These are phyloP conservation scores for Petrocephalus microphthalmus DNA, from an alignment of 2,113 vertebrate species.

Conservation along the genomic window DNA sequence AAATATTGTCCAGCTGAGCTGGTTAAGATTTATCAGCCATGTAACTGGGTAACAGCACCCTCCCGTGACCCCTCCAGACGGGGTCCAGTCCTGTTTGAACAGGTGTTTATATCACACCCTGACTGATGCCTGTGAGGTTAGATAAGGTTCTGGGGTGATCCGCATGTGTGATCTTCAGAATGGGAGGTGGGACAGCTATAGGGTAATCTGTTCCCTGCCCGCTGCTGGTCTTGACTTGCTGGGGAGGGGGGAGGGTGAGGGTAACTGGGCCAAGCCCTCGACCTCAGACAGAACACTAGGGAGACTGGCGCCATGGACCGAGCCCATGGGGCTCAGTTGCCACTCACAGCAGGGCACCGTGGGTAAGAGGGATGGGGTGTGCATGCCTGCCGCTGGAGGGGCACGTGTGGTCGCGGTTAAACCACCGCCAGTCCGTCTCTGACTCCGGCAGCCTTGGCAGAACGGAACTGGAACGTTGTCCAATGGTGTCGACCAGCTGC, in stretches of 20 bases:
- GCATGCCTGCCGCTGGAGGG: background rate
- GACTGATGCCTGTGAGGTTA: slow-evolving; percentile 27
- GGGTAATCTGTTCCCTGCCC: slow-evolving; percentile 45
- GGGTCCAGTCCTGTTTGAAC: slow-evolving; percentile 16
- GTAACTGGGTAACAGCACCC: background rate
- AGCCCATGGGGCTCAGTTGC: background rate
- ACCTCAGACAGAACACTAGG: background rate
- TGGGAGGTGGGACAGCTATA: slow-evolving; percentile 33
- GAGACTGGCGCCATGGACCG: background rate
- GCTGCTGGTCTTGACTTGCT: background rate
- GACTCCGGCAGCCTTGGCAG: background rate
- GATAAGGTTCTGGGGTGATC: slow-evolving; percentile 40
- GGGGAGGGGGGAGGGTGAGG: background rate
- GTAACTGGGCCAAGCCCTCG: background rate
- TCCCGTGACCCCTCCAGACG: background rate
- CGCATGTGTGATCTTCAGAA: slow-evolving; percentile 32
- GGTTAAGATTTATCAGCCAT: background rate
- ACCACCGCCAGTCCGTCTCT: slow-evolving; percentile 10
- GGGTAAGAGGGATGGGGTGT: background rate
- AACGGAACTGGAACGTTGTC: background rate
- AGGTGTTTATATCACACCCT: slow-evolving; percentile 34
- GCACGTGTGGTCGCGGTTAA: background rate
- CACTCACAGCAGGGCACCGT: background rate
- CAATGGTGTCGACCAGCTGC: background rate
- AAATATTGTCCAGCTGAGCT: background rate